These are phyloP conservation scores for Parauchenoglanis punctatus DNA, from an alignment of 2,797 vertebrate genomes.

Conservation along the genomic window DNA sequence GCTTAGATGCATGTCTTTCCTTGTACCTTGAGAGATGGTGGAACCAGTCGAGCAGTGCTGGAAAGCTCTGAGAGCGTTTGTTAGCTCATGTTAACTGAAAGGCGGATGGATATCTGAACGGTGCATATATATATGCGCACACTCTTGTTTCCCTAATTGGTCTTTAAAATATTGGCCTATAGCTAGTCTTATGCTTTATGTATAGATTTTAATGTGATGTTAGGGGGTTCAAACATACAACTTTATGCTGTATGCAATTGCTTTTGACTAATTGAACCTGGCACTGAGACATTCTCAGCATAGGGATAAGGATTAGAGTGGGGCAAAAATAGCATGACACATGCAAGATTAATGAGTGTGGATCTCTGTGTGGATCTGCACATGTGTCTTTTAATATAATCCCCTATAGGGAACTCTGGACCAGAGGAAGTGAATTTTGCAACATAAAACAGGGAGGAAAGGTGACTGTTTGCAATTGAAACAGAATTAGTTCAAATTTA, in stretches of 20 bases:
- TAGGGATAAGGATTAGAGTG: slow-evolving; percentile 33
- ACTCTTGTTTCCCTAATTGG: neutral
- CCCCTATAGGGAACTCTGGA: neutral
- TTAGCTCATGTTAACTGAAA: too few species aligned
- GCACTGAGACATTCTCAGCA: slow-evolving; percentile 13
- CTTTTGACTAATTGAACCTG: slow-evolving; percentile 49
- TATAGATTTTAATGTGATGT: neutral
- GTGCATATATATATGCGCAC: neutral
- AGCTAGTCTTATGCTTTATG: neutral
- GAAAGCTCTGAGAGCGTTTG: too few species aligned
- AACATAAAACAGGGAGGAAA: neutral
- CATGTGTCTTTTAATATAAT: slow-evolving; percentile 11
- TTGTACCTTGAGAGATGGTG: too few species aligned
- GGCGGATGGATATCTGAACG: neutral
- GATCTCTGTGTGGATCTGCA: slow-evolving; percentile 8
- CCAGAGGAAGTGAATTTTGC: slow-evolving; percentile 22
- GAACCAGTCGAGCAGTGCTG: too few species aligned
- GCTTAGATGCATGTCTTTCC: too few species aligned
- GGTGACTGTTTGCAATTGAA: slow-evolving; percentile 64
- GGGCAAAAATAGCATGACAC: slow-evolving; percentile 51
- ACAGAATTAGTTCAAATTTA: slow-evolving; percentile 73
- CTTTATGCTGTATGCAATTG: neutral
- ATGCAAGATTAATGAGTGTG: slow-evolving; percentile 30
- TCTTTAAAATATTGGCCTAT: neutral
- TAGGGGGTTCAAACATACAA: neutral